These are phyloP conservation scores for Dryocosmus kuriphilus DNA, from an alignment of 2,888 invertebrate species.

Conservation along the genomic window DNA sequence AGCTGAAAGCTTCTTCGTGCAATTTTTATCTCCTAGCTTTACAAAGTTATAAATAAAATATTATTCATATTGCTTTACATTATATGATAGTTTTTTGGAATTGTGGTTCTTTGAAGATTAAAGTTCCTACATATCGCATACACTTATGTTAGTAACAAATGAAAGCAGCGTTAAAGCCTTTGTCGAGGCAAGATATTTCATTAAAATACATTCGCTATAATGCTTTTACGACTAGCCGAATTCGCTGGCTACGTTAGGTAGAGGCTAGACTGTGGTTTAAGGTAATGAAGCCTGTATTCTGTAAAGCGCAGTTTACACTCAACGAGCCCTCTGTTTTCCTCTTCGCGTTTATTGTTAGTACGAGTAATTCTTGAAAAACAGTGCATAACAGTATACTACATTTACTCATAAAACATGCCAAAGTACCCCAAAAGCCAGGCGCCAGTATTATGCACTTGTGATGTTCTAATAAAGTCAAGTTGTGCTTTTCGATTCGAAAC, in stretches of 20 bases:
- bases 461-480: not conserved
- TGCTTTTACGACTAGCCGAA: constrained; percentile 28
- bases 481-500: no score
- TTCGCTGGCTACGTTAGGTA: constrained; percentile 11
- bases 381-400: not conserved
- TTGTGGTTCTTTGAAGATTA: constrained; percentile 19
- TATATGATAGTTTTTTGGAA: constrained; percentile 14
- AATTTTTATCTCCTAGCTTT: not conserved
- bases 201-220: constrained; percentile 35
- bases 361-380: not conserved
- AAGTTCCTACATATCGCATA: constrained; percentile 25
- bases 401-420: not conserved
- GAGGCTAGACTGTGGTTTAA: constrained; percentile 15
- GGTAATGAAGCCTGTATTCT: constrained; percentile 4
- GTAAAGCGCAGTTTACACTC: constrained; percentile 20
- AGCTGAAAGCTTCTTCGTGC: no score
- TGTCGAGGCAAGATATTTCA: constrained; percentile 33
- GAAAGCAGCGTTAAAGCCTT: constrained; percentile 15
- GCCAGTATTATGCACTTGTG: not conserved
- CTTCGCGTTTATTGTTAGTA: constrained; percentile 11
- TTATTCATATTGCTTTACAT: not conserved
- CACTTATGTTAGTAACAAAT: not conserved
- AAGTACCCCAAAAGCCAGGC: not conserved
- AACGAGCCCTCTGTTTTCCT: not conserved
- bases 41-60: not conserved